These are phyloP conservation scores for Siderastrea siderea DNA, from an alignment of 92 coral and sea anemone species.

Conservation along the genomic window DNA sequence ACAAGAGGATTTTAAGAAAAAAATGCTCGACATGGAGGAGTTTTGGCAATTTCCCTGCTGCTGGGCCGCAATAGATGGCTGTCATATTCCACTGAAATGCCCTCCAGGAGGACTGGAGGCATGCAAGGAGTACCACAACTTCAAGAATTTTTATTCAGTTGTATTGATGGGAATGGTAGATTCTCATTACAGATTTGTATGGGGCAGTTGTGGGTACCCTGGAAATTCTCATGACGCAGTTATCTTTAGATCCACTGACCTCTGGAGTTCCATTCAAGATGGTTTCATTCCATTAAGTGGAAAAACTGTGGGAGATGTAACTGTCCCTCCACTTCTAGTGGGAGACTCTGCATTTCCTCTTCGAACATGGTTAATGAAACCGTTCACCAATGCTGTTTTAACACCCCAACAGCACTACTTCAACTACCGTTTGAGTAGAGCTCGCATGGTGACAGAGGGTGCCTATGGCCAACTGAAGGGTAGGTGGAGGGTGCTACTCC, in stretches of 20 bases:
- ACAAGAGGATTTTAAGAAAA: slow-evolving; percentile 6
- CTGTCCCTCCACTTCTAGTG: slow-evolving; percentile 40
- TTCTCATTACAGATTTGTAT: slow-evolving; percentile 12
- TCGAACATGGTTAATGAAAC: slow-evolving; percentile 49
- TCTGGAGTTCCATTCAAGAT: slow-evolving; percentile 18
- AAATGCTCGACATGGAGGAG: slow-evolving; percentile 35
- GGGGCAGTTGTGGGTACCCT: slow-evolving; percentile 39
- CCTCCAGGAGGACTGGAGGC: slow-evolving; percentile 15
- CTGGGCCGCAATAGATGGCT: slow-evolving; percentile 35
- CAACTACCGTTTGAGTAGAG: slow-evolving; percentile 32
- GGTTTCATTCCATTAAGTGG: slow-evolving; percentile 32
- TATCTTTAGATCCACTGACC: slow-evolving; percentile 18
- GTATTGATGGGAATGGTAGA: slow-evolving; percentile 17
- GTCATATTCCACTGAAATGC: slow-evolving; percentile 10
- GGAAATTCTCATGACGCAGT: slow-evolving; percentile 25
- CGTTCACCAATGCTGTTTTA: slow-evolving; percentile 38
- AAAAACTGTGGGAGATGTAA: slow-evolving; percentile 29
- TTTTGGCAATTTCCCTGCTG: slow-evolving; percentile 33
- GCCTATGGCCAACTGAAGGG: slow-evolving; percentile 34
- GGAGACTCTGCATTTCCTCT: slow-evolving; percentile 57
- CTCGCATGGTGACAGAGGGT: slow-evolving; percentile 20
- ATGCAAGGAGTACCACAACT: slow-evolving; percentile 15
- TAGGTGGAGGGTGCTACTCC: slow-evolving; percentile 39
- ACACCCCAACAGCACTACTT: slow-evolving; percentile 31
- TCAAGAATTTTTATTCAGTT: not conserved